These are phyloP conservation scores for Cephus pulcher DNA, from an alignment of 2,888 invertebrate genomes.

Conservation along the genomic window DNA sequence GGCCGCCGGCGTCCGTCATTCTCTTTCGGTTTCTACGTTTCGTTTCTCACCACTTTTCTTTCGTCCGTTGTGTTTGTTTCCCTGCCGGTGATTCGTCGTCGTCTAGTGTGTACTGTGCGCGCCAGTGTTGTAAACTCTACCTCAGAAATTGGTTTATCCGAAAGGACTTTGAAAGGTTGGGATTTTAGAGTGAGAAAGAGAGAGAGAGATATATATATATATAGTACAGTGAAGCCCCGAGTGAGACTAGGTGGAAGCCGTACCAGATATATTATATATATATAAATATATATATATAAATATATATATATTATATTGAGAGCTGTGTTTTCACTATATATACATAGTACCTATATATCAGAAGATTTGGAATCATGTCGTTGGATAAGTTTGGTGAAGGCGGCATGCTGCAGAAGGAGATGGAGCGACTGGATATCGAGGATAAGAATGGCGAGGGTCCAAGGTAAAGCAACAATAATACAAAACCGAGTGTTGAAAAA, in stretches of 20 bases:
- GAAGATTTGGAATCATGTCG: constrained; percentile 44
- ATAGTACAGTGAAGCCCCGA: constrained; percentile 17
- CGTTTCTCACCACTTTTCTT: background rate
- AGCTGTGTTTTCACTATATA: constrained; percentile 12
- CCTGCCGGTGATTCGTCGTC: background rate
- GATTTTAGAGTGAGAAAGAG: constrained; percentile 3
- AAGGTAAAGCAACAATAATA: constrained; percentile 47
- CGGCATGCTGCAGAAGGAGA: constrained; percentile 58
- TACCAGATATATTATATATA: constrained; percentile 18
- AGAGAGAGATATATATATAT: background rate
- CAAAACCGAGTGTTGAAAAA: background rate
- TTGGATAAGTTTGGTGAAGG: constrained; percentile 62
- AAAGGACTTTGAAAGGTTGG: background rate
- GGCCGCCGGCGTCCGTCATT: constrained; percentile 6
- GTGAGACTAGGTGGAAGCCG: constrained; percentile 13
- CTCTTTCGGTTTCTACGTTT: background rate
- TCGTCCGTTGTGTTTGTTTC: background rate
- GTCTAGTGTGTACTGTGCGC: background rate
- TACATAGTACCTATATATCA: background rate
- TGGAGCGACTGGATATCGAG: constrained; percentile 62
- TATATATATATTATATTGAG: constrained; percentile 32
- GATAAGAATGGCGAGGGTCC: constrained; percentile 61
- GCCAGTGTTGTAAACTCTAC: constrained; percentile 41
- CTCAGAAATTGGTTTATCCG: constrained; percentile 20
- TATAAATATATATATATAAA: constrained; percentile 28